Percentiles rank a stretch among this genome's conserved stretches.
phyloP scores from a whole-genome alignment of 2,888 invertebrate species.

The Dysmachus trigonus region DNA sequence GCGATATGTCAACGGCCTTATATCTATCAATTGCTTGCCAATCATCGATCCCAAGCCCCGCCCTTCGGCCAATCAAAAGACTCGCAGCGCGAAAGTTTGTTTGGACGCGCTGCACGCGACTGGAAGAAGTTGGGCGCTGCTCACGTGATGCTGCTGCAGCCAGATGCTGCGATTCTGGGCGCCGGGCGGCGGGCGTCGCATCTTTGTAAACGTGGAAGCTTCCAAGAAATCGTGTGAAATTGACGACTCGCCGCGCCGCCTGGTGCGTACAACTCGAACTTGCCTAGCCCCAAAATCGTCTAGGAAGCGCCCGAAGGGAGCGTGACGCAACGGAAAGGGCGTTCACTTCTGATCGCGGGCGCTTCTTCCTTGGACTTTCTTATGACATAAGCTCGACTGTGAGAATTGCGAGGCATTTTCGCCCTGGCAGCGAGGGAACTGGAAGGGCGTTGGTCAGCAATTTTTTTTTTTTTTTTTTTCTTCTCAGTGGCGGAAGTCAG shows the following conservation, averaged over 20 bases:
- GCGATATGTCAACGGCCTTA: slow-evolving; percentile 30
- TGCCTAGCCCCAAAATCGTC: background rate
- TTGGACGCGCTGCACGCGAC: background rate
- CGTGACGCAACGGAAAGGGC: background rate
- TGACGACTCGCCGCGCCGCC: too few relatives aligned
- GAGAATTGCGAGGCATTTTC: background rate
- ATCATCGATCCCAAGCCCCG: slow-evolving; percentile 28
- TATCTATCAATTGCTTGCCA: slow-evolving; percentile 27
- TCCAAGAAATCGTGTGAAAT: background rate
- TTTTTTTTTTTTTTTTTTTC: too few relatives aligned
- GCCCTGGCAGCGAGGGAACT: background rate
- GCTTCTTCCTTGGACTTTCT: background rate
- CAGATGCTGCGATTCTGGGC: background rate
- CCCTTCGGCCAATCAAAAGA: slow-evolving; percentile 21
- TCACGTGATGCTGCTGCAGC: background rate
- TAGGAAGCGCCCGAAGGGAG: background rate
- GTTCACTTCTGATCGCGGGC: background rate
- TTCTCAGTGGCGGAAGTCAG: background rate
- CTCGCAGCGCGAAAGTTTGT: background rate
- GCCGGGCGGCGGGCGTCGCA: background rate
- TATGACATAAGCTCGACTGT: background rate
- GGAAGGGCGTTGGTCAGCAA: background rate
- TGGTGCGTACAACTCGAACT: background rate
- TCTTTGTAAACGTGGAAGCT: background rate
- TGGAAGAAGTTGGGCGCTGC: background rate